Conservation (phyloP, 2,797 vertebrate species). For the Sebastolobus altivelis region DNA sequence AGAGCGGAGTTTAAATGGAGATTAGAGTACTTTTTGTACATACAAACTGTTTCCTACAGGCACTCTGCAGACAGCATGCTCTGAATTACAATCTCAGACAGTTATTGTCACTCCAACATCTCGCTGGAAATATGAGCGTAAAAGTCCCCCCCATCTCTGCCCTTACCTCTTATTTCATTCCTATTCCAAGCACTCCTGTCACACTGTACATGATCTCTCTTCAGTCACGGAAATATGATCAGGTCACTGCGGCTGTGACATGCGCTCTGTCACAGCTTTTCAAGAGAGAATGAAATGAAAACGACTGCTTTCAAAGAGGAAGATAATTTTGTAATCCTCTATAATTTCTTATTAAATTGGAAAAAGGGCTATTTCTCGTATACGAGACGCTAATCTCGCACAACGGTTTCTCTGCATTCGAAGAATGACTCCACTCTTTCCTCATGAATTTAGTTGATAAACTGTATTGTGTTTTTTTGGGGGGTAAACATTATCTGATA, state of each 20-base stretch:
- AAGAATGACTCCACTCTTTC: neutral
- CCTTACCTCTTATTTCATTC: constrained; percentile 43
- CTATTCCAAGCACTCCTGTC: constrained; percentile 27
- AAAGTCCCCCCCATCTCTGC: constrained; percentile 8
- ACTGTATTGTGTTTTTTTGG: neutral
- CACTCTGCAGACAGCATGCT: constrained; percentile 53
- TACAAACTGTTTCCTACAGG: constrained; percentile 65
- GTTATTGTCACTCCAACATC: constrained; percentile 56
- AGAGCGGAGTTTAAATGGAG: constrained; percentile 69
- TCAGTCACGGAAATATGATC: constrained; percentile 30
- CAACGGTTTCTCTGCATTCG: neutral
- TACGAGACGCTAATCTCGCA: constrained; percentile 6
- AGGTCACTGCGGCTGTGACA: constrained; percentile 36
- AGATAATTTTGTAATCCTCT: constrained; percentile 16
- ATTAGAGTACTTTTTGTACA: constrained; percentile 72
- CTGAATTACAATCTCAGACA: constrained; percentile 65
- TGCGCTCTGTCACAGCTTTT: constrained; percentile 13
- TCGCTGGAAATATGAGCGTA: constrained; percentile 32
- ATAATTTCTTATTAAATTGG: constrained; percentile 21
- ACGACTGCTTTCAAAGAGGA: neutral
- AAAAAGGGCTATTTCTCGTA: neutral
- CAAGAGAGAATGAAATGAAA: constrained; percentile 21
- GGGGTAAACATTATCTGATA: constrained; percentile 23
- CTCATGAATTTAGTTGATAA: constrained; percentile 11
- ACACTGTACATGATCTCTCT: constrained; percentile 22